phyloP scores from a whole-genome alignment of 2,797 vertebrate genomes.

The Crypturellus tataupa region DNA sequence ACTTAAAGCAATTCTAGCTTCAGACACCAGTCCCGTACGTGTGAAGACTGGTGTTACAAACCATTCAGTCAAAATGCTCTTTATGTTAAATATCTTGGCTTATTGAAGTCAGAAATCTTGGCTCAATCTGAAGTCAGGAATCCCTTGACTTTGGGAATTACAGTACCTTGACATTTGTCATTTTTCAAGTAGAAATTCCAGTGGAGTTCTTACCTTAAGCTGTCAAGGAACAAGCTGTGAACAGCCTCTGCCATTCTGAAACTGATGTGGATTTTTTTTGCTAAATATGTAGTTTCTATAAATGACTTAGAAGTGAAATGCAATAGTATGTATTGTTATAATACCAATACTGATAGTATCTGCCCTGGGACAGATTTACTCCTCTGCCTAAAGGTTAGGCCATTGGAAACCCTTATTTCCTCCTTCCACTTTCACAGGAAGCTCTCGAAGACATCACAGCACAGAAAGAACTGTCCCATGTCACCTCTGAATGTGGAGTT shows the following conservation, averaged over 20 bases:
- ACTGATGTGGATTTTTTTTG: neutral
- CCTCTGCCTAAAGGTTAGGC: neutral
- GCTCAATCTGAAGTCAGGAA: neutral
- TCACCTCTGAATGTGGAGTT: fast-evolving
- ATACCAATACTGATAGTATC: neutral
- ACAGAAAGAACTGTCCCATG: neutral
- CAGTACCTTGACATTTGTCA: neutral
- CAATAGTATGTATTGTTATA: neutral
- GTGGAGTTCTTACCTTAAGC: neutral
- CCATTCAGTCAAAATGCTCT: neutral
- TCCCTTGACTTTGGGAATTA: neutral
- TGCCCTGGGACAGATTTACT: neutral
- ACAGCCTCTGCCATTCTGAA: neutral
- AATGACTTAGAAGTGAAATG: neutral
- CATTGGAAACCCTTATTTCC: neutral
- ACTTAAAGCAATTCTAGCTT: neutral
- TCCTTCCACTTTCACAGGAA: neutral
- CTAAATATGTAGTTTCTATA: neutral
- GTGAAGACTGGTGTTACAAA: neutral
- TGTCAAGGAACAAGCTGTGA: neutral
- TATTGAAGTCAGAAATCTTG: neutral
- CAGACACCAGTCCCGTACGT: neutral
- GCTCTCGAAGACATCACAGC: neutral
- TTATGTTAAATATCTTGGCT: neutral
- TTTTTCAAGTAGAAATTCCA: neutral